Conservation (phyloP, 2,888 invertebrate species). For the Pseudococcus longispinus region DNA sequence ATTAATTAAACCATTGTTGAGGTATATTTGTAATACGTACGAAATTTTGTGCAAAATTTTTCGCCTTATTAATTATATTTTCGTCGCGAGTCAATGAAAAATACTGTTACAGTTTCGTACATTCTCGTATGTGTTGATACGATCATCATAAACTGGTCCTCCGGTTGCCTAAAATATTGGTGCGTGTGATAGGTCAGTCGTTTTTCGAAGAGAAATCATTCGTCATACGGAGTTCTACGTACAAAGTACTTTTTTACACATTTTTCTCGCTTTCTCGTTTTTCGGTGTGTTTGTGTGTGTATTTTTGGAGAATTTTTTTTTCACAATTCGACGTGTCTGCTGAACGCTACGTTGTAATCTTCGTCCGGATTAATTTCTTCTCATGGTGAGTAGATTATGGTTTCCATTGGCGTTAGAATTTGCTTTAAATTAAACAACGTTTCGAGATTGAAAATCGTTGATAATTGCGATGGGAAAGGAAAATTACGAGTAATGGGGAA, state of each 20-base stretch:
- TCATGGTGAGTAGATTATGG: neutral
- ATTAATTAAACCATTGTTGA: conserved; percentile 57
- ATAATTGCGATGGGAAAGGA: too few species aligned
- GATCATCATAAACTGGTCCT: conserved; percentile 51
- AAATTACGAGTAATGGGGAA: neutral
- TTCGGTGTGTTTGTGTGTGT: neutral
- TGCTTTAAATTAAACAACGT: neutral
- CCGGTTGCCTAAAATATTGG: conserved; percentile 57
- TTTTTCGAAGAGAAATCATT: conserved; percentile 54
- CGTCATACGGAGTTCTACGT: conserved; percentile 50
- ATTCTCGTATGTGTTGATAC: conserved; percentile 35
- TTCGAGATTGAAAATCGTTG: neutral
- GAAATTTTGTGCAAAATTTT: conserved; percentile 2
- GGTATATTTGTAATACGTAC: conserved; percentile 33
- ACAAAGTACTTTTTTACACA: conserved; percentile 8
- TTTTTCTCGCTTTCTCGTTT: neutral
- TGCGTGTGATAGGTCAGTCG: conserved; percentile 58
- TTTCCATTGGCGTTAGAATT: neutral
- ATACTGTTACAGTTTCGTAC: conserved; percentile 12
- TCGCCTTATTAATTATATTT: neutral
- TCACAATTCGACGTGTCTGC: neutral
- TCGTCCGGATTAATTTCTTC: neutral
- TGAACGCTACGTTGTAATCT: neutral
- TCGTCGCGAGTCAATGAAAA: conserved; percentile 1
- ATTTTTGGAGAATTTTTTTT: neutral